These are phyloP conservation scores for Odobenus rosmarus DNA, from an alignment of 2,113 vertebrate genomes.

Conservation along the genomic window DNA sequence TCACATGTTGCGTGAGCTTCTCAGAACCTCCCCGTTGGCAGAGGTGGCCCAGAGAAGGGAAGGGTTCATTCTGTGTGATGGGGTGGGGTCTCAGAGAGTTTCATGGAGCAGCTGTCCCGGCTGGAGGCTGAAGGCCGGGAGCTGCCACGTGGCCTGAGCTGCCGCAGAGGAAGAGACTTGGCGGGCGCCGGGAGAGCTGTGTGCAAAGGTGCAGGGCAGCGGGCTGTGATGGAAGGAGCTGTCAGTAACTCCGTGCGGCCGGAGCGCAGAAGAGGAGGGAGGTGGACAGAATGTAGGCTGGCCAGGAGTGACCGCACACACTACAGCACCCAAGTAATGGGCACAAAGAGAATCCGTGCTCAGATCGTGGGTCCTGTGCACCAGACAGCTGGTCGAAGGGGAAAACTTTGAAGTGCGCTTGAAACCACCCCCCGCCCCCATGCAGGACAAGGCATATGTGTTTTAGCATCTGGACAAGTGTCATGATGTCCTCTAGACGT, in stretches of 20 bases:
- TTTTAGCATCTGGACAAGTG: background rate
- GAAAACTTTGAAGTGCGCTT: no score
- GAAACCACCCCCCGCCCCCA: background rate
- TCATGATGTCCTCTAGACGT: background rate
- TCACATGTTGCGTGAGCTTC: accelerated
- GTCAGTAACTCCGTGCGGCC: accelerated
- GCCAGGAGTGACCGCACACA: background rate
- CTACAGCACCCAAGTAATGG: accelerated
- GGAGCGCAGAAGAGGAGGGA: background rate
- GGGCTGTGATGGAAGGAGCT: accelerated
- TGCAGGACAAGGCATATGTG: accelerated
- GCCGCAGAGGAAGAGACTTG: background rate
- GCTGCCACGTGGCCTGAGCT: accelerated
- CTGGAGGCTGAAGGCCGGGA: background rate
- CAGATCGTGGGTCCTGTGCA: accelerated
- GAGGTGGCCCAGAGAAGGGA: background rate
- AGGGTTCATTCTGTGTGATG: background rate
- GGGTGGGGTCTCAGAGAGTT: accelerated
- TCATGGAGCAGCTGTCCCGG: accelerated
- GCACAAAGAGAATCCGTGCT: background rate
- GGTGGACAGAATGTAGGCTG: background rate
- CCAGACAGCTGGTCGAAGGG: background rate
- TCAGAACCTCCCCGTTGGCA: background rate
- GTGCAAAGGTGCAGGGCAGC: background rate
- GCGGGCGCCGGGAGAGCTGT: background rate